Conservation (phyloP, 2,113 vertebrate species). For the Passer montanus region DNA sequence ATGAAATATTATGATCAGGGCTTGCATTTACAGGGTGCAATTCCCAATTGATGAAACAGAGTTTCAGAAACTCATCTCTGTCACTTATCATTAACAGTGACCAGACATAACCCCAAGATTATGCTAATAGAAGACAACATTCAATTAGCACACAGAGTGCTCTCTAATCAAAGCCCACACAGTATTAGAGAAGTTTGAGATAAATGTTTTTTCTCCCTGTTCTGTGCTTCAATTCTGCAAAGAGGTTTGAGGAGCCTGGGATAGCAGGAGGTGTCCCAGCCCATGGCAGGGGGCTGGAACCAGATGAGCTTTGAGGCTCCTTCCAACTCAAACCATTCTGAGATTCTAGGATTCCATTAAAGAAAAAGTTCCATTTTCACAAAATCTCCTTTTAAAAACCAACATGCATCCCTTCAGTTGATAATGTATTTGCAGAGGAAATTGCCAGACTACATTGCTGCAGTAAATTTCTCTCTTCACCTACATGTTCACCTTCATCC, state of each 20-base stretch:
- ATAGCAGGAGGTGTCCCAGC: not conserved
- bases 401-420: not conserved
- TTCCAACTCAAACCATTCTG: not conserved
- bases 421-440: accelerated
- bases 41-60: not conserved
- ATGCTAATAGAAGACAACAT: conserved; percentile 40
- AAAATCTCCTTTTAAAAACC: not conserved
- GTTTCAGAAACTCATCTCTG: not conserved
- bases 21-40: conserved; percentile 11
- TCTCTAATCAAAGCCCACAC: conserved; percentile 13
- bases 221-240: not conserved
- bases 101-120: conserved; percentile 41
- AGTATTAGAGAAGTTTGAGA: not conserved
- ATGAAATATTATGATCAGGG: conserved; percentile 11
- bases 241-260: not conserved
- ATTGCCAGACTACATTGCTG: accelerated
- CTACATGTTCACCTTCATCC: not conserved
- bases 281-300: not conserved
- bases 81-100: conserved; percentile 47
- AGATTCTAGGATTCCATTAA: not conserved
- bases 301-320: not conserved
- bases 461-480: not conserved
- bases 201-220: accelerated
- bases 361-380: not conserved
- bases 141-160: conserved; percentile 23